A percentile compares a stretch with the other conserved stretches of the same genome.
phyloP scores from a whole-genome alignment of 2,888 invertebrate species.

The Xestia xanthographa region DNA sequence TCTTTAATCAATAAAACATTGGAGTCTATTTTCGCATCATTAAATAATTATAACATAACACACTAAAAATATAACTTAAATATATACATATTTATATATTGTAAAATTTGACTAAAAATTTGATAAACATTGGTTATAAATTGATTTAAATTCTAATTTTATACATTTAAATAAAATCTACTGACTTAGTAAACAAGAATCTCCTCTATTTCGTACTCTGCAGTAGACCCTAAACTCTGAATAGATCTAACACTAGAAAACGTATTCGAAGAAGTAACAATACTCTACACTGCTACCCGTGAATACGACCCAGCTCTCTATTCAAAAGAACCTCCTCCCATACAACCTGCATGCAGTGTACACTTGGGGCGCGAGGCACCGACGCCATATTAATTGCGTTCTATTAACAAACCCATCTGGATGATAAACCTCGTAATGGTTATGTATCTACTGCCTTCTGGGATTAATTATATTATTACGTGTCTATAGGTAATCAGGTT shows the following conservation, averaged over 20 bases:
- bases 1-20: too few relatives aligned
- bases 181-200: neutral
- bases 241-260: slow-evolving; percentile 22
- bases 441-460: slow-evolving; percentile 36
- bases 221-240: neutral
- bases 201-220: neutral
- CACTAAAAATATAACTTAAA: too few relatives aligned
- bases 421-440: slow-evolving; percentile 42
- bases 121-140: too few relatives aligned
- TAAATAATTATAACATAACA: too few relatives aligned
- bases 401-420: slow-evolving; percentile 52
- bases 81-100: too few relatives aligned
- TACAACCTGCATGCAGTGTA: slow-evolving; percentile 34
- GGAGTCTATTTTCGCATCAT: too few relatives aligned
- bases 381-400: slow-evolving; percentile 51
- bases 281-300: slow-evolving; percentile 4
- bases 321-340: slow-evolving; percentile 28
- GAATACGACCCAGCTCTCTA: slow-evolving; percentile 34
- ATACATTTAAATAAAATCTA: neutral
- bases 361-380: slow-evolving; percentile 29
- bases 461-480: slow-evolving; percentile 32
- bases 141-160: neutral
- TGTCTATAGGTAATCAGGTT: neutral
- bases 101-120: too few relatives aligned
- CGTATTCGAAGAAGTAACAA: slow-evolving; percentile 27